Base-by-base conservation (phyloP, 2,113 vertebrate species). In the Apeltes quadracus region DNA sequence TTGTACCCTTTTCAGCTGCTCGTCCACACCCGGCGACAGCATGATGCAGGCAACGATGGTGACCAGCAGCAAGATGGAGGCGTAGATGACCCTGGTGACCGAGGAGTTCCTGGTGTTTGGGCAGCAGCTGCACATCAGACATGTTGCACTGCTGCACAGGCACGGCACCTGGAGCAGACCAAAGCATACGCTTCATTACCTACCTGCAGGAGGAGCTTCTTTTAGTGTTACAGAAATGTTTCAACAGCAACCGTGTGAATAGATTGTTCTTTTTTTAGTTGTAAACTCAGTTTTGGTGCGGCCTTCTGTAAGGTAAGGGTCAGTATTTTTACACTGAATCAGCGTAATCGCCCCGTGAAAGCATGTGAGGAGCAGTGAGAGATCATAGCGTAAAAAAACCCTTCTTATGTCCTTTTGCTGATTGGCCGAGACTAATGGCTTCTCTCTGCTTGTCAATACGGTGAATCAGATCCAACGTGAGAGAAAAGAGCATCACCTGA, bases 51-150 rank as follows among this genome's bases (percentile, higher is more conserved):
- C 94, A 0, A 96, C 75, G 1, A 90, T 3, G 8, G 97, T 96
- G 7, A 95, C 95, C 23, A 99, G 90, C 58, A 99, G 46, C 71
- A 98, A 87, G 61, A 98, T 92, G 69, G 81, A 93, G 78, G 96
- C 95, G 34, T 98, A 99, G 81, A 96, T 90, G 44, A 99, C 78
- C 3, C 97, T 95, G 0, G 96, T 98, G 85, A 97, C 86, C 0
- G 93, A 96, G 48, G 97, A 98, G 72, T 96, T 98, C 87, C 93
- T 95, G 89, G 83, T 93, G 86, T 77, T 92, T 1, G 95, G 95
- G 56, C 96, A 98, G 84, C 96, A 98, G 23, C 90, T 81, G 77
- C 96, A 98, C 57, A 95, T 76, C 22, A 98, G 70, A 69, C 97
- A 99, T 0, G 95, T 93, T 0, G 95, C 96, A 2, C 95, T 83